Evolutionary conservation across 2,113 vertebrate genomes (phyloP).

Genomic region (Sialia sialis): DNA sequence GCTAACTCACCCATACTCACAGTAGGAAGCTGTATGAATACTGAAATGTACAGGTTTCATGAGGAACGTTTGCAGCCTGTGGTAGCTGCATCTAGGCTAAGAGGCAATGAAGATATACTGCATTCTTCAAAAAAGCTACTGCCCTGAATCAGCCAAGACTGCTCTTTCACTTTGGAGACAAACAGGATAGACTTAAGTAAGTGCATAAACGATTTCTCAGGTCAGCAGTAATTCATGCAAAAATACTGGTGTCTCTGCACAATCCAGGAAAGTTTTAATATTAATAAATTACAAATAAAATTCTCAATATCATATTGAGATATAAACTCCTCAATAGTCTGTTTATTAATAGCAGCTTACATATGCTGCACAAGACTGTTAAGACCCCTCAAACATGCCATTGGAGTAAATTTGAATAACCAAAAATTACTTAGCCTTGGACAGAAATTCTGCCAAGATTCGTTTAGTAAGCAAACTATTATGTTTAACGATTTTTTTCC

Average conservation of each 20-base stretch:
- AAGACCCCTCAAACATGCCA: background rate
- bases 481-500: background rate
- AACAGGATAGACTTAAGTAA: background rate
- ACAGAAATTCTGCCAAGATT: background rate
- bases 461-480: background rate
- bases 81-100: background rate
- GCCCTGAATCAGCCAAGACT: background rate
- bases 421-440: background rate
- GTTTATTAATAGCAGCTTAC: background rate
- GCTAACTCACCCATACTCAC: fast-evolving
- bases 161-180: background rate
- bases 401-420: background rate
- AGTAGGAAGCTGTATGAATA: no score
- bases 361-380: background rate
- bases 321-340: background rate
- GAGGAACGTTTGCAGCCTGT: background rate
- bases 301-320: background rate
- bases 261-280: background rate
- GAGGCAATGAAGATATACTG: background rate
- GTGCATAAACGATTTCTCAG: background rate
- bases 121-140: background rate
- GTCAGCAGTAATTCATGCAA: background rate
- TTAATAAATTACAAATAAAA: background rate
- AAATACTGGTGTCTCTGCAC: background rate
- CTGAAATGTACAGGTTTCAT: background rate